Evolutionary conservation across 2,113 vertebrate genomes (phyloP).

Genomic region (Puntigrus tetrazona): DNA sequence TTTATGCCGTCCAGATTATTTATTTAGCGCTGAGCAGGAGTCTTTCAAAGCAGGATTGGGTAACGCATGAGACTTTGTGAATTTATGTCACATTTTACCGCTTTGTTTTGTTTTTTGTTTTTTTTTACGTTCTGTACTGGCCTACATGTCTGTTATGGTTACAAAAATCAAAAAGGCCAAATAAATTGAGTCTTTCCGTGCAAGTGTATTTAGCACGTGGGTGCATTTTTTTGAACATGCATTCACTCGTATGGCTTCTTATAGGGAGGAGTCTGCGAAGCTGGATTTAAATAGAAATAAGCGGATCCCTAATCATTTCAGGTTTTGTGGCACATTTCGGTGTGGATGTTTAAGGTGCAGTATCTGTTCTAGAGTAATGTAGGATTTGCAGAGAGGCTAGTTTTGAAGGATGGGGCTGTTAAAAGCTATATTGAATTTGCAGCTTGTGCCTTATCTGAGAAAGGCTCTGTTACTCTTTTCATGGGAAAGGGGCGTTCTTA

Average conservation of each 20-base stretch:
- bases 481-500: neutral
- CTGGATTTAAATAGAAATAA: neutral
- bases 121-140: constrained; percentile 38
- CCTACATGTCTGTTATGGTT: constrained; percentile 49
- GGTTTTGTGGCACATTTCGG: constrained; percentile 10
- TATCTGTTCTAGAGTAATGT: neutral
- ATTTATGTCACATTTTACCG: constrained; percentile 15
- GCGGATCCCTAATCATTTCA: neutral
- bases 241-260: neutral
- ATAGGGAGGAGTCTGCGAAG: neutral
- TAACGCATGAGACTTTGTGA: constrained; percentile 58
- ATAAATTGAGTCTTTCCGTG: constrained; percentile 21
- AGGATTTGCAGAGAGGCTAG: neutral
- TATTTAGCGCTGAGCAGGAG: constrained; percentile 59
- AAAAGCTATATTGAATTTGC: neutral
- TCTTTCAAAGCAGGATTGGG: constrained; percentile 66
- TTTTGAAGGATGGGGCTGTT: neutral
- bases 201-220: neutral
- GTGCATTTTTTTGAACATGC: neutral
- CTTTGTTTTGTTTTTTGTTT: neutral
- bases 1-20: constrained; percentile 69
- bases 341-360: neutral
- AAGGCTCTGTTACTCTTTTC: neutral
- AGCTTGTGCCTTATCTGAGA: neutral
- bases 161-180: constrained; percentile 32